These are phyloP conservation scores for Ceramica pisi DNA, from an alignment of 2,888 invertebrate species.

Conservation along the genomic window DNA sequence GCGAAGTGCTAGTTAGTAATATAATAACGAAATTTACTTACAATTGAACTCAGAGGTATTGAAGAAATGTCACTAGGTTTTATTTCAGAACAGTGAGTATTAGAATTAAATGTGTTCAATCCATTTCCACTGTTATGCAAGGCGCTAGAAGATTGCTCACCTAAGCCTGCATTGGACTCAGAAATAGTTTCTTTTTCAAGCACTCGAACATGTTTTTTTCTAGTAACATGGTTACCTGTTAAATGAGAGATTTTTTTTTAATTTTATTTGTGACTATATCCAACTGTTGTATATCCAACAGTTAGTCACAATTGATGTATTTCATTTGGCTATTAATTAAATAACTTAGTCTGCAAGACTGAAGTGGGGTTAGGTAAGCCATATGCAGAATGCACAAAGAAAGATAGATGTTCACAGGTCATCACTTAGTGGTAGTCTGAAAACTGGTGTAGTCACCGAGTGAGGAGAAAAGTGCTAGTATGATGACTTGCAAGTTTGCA, in stretches of 20 bases:
- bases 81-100: conserved; percentile 47
- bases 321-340: not conserved
- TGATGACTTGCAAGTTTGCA: too few relatives aligned
- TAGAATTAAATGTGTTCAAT: conserved; percentile 38
- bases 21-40: conserved; percentile 57
- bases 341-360: too few relatives aligned
- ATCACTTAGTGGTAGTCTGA: too few relatives aligned
- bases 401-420: too few relatives aligned
- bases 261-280: not conserved
- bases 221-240: conserved; percentile 73
- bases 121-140: conserved; percentile 38
- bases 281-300: too few relatives aligned
- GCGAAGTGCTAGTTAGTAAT: too few relatives aligned
- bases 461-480: too few relatives aligned
- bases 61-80: conserved; percentile 58
- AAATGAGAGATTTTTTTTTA: conserved; percentile 4
- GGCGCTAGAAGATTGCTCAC: conserved; percentile 39
- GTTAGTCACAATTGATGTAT: not conserved
- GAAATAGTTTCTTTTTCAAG: conserved; percentile 66
- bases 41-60: conserved; percentile 62
- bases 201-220: conserved; percentile 70
- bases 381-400: too few relatives aligned
- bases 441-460: too few relatives aligned
- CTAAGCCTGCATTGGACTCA: conserved; percentile 50
- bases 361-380: too few relatives aligned